These are phyloP conservation scores for Zosterops hypoxanthus DNA, from an alignment of 2,113 vertebrate species.

Conservation along the genomic window DNA sequence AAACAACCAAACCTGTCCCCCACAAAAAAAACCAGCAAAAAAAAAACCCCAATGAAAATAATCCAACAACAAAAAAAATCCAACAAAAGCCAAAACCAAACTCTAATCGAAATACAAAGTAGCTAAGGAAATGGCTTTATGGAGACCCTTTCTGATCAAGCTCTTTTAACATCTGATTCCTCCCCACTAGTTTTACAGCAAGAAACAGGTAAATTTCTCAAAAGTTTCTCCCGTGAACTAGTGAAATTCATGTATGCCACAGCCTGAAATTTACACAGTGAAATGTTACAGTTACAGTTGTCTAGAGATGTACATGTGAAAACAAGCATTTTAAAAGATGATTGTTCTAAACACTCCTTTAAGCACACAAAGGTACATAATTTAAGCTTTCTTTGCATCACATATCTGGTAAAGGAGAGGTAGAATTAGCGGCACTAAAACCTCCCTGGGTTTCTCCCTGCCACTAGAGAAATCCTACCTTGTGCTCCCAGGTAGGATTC, in stretches of 20 bases:
- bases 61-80: neutral
- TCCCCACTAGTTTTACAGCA: neutral
- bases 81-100: neutral
- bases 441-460: neutral
- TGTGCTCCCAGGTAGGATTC: neutral
- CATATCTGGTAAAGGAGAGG: conserved; percentile 32
- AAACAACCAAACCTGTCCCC: neutral
- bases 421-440: neutral
- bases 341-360: conserved; percentile 6
- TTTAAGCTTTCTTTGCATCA: neutral
- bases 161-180: neutral
- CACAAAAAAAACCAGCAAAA: neutral
- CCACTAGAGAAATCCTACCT: neutral
- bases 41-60: neutral
- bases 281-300: conserved; percentile 2
- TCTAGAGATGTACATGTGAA: neutral
- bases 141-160: neutral
- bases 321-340: neutral
- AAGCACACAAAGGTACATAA: neutral
- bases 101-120: neutral
- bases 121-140: neutral
- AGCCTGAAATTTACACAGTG: neutral
- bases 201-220: neutral
- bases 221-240: neutral
- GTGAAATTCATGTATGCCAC: neutral